phyloP scores from a whole-genome alignment of 2,888 invertebrate species.

The Cheilosia impressa region DNA sequence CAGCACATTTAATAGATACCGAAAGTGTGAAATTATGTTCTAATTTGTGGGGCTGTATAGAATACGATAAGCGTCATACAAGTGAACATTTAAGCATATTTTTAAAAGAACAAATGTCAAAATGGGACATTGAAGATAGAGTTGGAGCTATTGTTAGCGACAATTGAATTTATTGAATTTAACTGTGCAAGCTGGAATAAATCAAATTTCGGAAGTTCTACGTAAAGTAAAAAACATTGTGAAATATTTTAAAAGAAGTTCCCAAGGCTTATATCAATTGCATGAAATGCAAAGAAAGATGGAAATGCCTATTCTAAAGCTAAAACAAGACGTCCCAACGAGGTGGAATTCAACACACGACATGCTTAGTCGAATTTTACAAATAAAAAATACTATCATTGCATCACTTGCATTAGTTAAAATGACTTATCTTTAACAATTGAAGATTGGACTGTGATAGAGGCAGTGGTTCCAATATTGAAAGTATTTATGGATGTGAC shows the following conservation, averaged over 20 bases:
- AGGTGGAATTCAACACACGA: conserved; percentile 62
- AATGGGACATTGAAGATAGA: conserved; percentile 58
- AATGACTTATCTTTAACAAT: conserved; percentile 21
- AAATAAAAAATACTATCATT: conserved; percentile 53
- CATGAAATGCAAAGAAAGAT: conserved; percentile 56
- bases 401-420: conserved; percentile 21
- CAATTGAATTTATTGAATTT: conserved; percentile 48
- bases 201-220: conserved; percentile 12
- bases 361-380: conserved; percentile 37
- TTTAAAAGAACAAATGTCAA: conserved; percentile 37
- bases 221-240: conserved; percentile 42
- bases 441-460: conserved; percentile 31
- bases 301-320: conserved; percentile 40
- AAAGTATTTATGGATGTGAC: conserved; percentile 44
- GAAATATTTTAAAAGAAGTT: conserved; percentile 37
- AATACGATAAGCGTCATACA: conserved; percentile 19
- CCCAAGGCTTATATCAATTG: conserved; percentile 30
- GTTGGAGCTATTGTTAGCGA: conserved; percentile 39
- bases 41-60: conserved; percentile 22
- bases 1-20: conserved; percentile 19
- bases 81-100: conserved; percentile 27
- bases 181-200: conserved; percentile 32
- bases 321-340: conserved; percentile 54
- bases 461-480: conserved; percentile 28
- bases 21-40: conserved; percentile 11